Evolutionary conservation across 2,797 vertebrate species (phyloP).

Genomic region (Monodelphis domestica): DNA sequence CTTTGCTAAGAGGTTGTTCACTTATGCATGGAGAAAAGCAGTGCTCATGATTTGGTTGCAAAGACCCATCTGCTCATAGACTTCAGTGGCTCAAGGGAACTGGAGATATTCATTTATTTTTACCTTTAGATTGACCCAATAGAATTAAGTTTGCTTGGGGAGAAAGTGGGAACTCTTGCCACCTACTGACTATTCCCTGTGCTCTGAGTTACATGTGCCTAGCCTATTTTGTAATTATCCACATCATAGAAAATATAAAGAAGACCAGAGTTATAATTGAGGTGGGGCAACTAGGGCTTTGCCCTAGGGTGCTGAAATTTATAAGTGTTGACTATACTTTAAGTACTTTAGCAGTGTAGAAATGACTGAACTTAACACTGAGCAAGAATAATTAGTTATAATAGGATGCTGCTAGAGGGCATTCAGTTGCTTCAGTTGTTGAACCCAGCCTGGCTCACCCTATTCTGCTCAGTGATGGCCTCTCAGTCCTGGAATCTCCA

Average conservation of each 20-base stretch:
- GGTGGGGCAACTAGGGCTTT: not conserved
- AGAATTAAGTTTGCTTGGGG: constrained; percentile 34
- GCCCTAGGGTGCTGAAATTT: not conserved
- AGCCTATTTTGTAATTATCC: not conserved
- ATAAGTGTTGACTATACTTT: not conserved
- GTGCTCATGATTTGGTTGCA: constrained; percentile 66
- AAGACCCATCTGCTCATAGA: constrained; percentile 41
- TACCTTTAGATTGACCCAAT: constrained; percentile 41
- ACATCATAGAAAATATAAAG: not conserved
- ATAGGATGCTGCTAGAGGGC: not conserved
- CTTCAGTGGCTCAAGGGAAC: constrained; percentile 11
- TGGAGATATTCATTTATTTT: constrained; percentile 53
- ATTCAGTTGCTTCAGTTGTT: not conserved
- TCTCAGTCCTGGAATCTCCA: not conserved
- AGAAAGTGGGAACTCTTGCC: not conserved
- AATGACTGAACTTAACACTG: not conserved
- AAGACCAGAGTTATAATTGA: not conserved
- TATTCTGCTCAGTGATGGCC: not conserved
- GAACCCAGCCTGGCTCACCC: not conserved
- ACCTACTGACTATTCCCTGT: constrained; percentile 15
- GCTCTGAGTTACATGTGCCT: constrained; percentile 21
- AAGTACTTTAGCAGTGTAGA: not conserved
- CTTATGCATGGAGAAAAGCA: constrained; percentile 61
- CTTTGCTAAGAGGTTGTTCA: constrained; percentile 76
- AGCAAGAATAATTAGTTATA: not conserved